Evolutionary conservation across 2,113 vertebrate species (phyloP), one percentile per base, ranked within the genome.

Genomic region (Tachycineta bicolor): DNA sequence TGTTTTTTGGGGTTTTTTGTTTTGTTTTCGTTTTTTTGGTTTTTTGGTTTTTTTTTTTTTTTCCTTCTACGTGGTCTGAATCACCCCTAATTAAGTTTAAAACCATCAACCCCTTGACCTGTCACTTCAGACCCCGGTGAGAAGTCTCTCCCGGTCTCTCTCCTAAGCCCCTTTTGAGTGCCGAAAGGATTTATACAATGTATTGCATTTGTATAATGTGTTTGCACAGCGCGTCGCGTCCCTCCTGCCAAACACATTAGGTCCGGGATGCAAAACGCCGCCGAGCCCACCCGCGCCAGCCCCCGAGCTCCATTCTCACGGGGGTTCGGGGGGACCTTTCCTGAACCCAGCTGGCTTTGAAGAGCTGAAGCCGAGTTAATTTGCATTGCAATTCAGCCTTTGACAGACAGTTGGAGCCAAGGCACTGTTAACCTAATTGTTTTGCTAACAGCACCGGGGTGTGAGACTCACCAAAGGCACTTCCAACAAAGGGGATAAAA

Each of bases 391-490:
- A 93, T 97, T 96, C 95, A 94, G 74, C 86, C 91, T 78, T 89
- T 96, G 97, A 94, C 96, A 97, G 97, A 97, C 89, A 80, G 77
- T 79, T 96, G 96, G 97, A 97, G 97, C 89, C 94, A 87, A 41
- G 90, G 83, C 91, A 89, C 97, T 94, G 96, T 97, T 96, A 92
- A 96, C 93, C 92, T 97, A 97, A 96, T 97, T 97, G 95, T 97
- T 95, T 96, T 96, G 93, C 95, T 97, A 97, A 96, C 87, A 90
- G 96, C 97, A 96, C 87, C 89, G 44, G 94, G 97, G 92, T 96
- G 93, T 85, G 93, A 95, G 91, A 87, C 95, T 87, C 80, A 87
- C 94, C 90, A 92, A 89, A 97, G 63, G 80, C 93, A n/a, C 87
- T 96, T 93, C 69, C 92, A 94, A 97, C 90, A 92, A 77, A 94